Conservation (phyloP, 2,113 vertebrate genomes). For the Athene cunicularia region DNA sequence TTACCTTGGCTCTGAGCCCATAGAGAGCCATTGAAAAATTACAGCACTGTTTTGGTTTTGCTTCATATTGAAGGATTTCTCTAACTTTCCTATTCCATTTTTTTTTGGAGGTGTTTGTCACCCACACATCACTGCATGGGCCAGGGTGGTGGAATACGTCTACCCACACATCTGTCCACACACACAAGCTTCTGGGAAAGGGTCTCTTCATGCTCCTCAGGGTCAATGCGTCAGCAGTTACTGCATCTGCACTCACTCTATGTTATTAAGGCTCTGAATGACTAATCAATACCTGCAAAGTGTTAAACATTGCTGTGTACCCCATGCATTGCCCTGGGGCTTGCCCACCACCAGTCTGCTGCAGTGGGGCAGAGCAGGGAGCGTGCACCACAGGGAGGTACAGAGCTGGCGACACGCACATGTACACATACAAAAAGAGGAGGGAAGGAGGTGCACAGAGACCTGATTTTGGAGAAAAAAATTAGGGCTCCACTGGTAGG, state of each 20-base stretch:
- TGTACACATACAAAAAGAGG: rapidly evolving
- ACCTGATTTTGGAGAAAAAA: background rate
- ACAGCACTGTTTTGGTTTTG: background rate
- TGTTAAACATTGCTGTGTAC: background rate
- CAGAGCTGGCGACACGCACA: background rate
- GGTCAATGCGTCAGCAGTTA: background rate
- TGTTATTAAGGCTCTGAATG: background rate
- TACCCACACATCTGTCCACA: background rate
- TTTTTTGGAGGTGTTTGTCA: background rate
- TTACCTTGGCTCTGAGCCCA: background rate
- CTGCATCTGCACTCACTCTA: background rate
- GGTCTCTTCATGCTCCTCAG: background rate
- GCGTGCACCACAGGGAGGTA: background rate
- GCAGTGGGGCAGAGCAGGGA: background rate
- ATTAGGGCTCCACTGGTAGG: background rate
- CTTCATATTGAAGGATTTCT: background rate
- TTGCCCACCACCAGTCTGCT: background rate
- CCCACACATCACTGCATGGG: background rate
- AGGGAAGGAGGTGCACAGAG: background rate
- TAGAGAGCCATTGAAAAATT: background rate
- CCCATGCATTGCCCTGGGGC: background rate
- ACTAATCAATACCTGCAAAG: background rate
- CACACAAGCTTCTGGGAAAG: background rate
- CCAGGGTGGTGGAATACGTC: background rate
- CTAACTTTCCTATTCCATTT: background rate